Base-by-base conservation (phyloP, 2,113 vertebrate genomes). In the Rhombomys opimus region DNA sequence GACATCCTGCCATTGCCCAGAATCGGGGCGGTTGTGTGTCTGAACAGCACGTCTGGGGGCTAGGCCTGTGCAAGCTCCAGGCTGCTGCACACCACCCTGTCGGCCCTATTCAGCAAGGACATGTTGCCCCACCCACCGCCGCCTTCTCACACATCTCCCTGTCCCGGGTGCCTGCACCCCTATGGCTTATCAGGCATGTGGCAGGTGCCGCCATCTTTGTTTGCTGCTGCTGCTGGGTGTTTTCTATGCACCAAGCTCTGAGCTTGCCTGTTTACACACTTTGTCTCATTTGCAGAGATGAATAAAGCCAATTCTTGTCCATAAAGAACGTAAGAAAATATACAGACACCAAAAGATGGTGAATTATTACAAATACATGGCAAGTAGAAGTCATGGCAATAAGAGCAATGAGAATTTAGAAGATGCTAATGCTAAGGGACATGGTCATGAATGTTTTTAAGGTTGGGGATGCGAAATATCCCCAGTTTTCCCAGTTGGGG, bases 221-320 rank as follows among this genome's bases (percentile, higher is more conserved):
- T 72, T 4, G 7, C 35, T 72, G 35, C 35, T 72, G 35, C 70
- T 57, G 22, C 70, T 59, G n/a, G 73, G 23, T 20, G 23, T 73
- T 95, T 87, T 76, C 63, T 68, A n/a, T 7, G 38, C 27, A 52
- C 20, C 54, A 68, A 30, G 15, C 57, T 75, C 57, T 46, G 6
- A 52, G 54, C 50, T 90, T 50, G 20, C 46, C 20, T 27, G 65
- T 78, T 89, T 96, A 72, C 27, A 50, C 15, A 46, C 54, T 46
- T 78, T 35, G 84, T 68, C 38, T 93, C n/a, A 32, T 81, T 94
- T 90, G 41, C 54, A 72, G 68, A 95, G n/a, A 77, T 81, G 18
- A 87, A 77, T 76, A 89, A 72, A 18, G n/a, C 10, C 10, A 41
- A 30, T 32, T 61, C 87, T 23, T 67, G 27, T 35, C 18, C 46